Percentiles rank a stretch among this genome's conserved stretches.
Conservation (phyloP, 2,797 vertebrate species). For the Psittacula derbiana region DNA sequence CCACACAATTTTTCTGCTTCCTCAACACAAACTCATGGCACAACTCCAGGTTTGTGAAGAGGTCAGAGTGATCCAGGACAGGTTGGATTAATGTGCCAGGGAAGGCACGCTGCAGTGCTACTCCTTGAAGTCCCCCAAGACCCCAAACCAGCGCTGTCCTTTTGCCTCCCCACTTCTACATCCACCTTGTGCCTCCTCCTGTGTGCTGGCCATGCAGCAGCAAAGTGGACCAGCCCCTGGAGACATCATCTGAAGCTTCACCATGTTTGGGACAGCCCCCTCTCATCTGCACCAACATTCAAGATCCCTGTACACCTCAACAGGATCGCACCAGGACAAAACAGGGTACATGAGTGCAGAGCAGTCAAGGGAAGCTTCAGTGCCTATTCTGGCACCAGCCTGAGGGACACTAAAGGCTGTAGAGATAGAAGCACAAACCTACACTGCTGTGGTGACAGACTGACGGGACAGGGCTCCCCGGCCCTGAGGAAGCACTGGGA, state of each 20-base stretch:
- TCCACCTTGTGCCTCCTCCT: neutral
- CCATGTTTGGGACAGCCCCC: neutral
- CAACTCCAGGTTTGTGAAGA: neutral
- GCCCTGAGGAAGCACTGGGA: neutral
- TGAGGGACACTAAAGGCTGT: neutral
- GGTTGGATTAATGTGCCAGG: fast-evolving
- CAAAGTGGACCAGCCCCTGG: neutral
- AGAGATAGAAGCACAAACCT: neutral
- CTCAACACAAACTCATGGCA: neutral
- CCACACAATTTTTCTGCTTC: neutral
- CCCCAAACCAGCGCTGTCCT: neutral
- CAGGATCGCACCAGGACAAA: neutral
- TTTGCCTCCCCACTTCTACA: neutral
- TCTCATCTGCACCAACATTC: fast-evolving
- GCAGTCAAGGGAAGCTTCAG: neutral
- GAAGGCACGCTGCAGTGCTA: neutral
- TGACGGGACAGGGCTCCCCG: neutral
- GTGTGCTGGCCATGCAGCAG: neutral
- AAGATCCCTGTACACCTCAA: neutral
- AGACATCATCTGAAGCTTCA: neutral
- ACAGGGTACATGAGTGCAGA: neutral
- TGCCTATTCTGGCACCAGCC: neutral
- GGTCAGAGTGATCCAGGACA: neutral
- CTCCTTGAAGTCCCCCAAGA: neutral
- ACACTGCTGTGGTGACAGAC: neutral